phyloP scores from a whole-genome alignment of 2,113 vertebrate genomes.

The Indri indri region DNA sequence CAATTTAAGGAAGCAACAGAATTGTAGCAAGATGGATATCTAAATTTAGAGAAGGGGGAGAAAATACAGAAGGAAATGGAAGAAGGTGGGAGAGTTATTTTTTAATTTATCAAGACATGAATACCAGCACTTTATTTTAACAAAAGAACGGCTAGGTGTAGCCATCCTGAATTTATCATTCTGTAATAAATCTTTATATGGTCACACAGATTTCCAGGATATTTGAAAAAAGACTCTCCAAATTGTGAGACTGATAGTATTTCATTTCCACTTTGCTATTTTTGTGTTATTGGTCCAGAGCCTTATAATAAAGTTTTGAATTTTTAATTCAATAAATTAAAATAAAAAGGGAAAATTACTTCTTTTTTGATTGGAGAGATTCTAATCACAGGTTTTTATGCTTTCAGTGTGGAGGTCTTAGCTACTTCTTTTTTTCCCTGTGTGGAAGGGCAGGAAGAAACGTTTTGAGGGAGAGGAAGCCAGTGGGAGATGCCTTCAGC shows the following conservation, averaged over 20 bases:
- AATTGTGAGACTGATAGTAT: not conserved
- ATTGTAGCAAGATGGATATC: not conserved
- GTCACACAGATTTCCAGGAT: not conserved
- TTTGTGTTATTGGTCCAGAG: not conserved
- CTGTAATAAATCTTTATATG: not conserved
- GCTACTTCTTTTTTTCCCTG: not conserved
- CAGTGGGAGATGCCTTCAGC: not conserved
- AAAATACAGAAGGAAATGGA: not conserved
- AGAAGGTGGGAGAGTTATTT: not conserved
- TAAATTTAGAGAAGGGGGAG: not conserved
- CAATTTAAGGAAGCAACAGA: not conserved
- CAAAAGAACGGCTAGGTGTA: not conserved
- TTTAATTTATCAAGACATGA: not conserved
- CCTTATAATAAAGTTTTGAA: not conserved
- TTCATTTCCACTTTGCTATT: not conserved
- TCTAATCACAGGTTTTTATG: not conserved
- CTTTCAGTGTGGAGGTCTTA: not conserved
- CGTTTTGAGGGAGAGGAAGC: not conserved
- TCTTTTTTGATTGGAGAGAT: not conserved
- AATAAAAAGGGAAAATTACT: not conserved
- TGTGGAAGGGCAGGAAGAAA: not conserved
- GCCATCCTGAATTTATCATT: not conserved
- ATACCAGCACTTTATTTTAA: constrained; percentile 32
- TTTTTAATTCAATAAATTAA: constrained; percentile 35
- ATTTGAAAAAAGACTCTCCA: not conserved